Percentiles rank a stretch among this genome's conserved stretches.
Evolutionary conservation across 2,888 invertebrate species (phyloP).

Genomic region (Meiosimyza platycephala): DNA sequence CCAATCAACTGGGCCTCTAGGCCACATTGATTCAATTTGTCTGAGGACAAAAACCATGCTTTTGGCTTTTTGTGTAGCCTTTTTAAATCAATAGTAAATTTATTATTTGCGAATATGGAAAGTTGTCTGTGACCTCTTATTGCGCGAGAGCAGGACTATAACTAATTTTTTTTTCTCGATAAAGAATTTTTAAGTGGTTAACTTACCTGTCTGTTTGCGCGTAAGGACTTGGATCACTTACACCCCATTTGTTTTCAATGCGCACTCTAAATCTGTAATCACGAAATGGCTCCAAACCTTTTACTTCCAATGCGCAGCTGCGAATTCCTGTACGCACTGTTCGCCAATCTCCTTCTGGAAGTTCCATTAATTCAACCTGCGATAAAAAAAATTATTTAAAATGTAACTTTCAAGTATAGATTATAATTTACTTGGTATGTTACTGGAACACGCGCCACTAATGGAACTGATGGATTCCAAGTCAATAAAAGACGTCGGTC

Average conservation of each 20-base stretch:
- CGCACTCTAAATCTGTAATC: conserved; percentile 96
- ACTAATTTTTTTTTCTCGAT: too few relatives aligned
- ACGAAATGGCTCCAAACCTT: conserved; percentile 89
- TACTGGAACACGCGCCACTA: conserved; percentile 87
- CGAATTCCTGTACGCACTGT: conserved; percentile 86
- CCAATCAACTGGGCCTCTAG: too few relatives aligned
- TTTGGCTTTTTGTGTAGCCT: background rate
- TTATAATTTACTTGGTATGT: conserved; percentile 81
- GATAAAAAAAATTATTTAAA: background rate
- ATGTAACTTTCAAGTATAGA: too few relatives aligned
- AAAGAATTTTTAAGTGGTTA: background rate
- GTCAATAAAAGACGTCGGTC: conserved; percentile 88
- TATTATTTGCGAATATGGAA: background rate
- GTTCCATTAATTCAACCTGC: conserved; percentile 88
- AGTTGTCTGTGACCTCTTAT: too few relatives aligned
- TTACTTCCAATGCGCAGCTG: conserved; percentile 89
- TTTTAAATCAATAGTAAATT: background rate
- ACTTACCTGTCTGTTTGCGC: conserved; percentile 77
- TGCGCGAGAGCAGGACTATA: too few relatives aligned
- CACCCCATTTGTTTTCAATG: conserved; percentile 96
- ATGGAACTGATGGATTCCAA: conserved; percentile 94
- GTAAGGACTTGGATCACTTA: conserved; percentile 95
- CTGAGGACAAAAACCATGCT: too few relatives aligned
- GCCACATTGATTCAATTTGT: too few relatives aligned
- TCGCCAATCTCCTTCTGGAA: conserved; percentile 94